Percentiles rank a stretch among this genome's conserved stretches.
Conservation (phyloP, 2,888 invertebrate species). For the Conchocele bisecta region DNA sequence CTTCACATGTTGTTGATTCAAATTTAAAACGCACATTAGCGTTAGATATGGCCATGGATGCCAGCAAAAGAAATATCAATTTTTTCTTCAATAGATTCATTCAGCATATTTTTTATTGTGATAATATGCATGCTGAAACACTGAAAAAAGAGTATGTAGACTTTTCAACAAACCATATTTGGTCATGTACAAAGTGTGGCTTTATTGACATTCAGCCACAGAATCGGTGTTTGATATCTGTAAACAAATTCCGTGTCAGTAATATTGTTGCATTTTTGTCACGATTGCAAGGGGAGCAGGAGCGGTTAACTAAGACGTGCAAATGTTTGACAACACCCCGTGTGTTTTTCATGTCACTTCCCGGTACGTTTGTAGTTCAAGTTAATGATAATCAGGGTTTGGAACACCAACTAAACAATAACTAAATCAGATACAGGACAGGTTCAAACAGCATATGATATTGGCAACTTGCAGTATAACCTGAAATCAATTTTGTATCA, state of each 20-base stretch:
- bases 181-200: conserved; percentile 2
- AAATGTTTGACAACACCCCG: neutral
- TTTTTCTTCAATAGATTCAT: neutral
- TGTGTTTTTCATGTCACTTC: neutral
- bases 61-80: neutral
- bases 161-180: neutral
- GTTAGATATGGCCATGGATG: neutral
- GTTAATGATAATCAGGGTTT: neutral
- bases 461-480: neutral
- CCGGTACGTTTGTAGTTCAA: neutral
- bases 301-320: neutral
- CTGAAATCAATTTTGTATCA: neutral
- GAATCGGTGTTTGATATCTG: neutral
- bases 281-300: neutral
- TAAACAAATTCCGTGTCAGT: neutral
- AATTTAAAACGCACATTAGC: neutral
- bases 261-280: neutral
- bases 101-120: neutral
- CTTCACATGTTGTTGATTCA: neutral
- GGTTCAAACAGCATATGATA: neutral
- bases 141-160: neutral
- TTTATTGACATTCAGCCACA: conserved; percentile 2
- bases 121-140: neutral
- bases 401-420: neutral
- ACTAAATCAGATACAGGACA: neutral